A percentile compares a stretch with the other conserved stretches of the same genome.
Evolutionary conservation across 2,797 vertebrate genomes (phyloP).

Genomic region (Dendrocincla tyrannina): DNA sequence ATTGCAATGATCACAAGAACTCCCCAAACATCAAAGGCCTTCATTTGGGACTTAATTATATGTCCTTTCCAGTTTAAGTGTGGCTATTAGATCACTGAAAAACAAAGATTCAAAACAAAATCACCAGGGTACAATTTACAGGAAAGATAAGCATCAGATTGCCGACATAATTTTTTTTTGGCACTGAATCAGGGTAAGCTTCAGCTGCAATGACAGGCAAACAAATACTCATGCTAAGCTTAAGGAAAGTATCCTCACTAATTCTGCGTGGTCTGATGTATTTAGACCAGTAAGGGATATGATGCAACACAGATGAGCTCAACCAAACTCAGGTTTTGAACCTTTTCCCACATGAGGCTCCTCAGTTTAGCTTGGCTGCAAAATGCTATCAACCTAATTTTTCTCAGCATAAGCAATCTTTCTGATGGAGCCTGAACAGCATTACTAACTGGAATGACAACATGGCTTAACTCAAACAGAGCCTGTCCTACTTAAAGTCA

Average conservation of each 20-base stretch:
- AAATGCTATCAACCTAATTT: neutral
- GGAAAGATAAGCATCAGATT: conserved; percentile 16
- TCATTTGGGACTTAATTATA: neutral
- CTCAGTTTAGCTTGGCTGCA: neutral
- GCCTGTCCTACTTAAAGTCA: neutral
- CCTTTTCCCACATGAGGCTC: neutral
- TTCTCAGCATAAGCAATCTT: neutral
- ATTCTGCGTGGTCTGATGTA: neutral
- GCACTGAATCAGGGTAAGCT: neutral
- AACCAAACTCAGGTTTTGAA: neutral
- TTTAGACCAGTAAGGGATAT: neutral
- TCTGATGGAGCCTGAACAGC: neutral
- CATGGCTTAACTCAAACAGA: neutral
- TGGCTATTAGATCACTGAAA: neutral
- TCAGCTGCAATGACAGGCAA: neutral
- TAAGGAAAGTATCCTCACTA: neutral
- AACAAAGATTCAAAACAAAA: conserved; percentile 19
- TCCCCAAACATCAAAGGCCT: neutral
- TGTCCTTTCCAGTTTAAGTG: neutral
- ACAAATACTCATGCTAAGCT: neutral
- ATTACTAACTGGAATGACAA: neutral
- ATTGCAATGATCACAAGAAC: neutral
- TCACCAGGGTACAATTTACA: conserved; percentile 2
- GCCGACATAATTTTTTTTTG: neutral
- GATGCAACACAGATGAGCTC: neutral